Evolutionary conservation across 2,888 invertebrate genomes (phyloP).

Genomic region (Embidobia sp.): DNA sequence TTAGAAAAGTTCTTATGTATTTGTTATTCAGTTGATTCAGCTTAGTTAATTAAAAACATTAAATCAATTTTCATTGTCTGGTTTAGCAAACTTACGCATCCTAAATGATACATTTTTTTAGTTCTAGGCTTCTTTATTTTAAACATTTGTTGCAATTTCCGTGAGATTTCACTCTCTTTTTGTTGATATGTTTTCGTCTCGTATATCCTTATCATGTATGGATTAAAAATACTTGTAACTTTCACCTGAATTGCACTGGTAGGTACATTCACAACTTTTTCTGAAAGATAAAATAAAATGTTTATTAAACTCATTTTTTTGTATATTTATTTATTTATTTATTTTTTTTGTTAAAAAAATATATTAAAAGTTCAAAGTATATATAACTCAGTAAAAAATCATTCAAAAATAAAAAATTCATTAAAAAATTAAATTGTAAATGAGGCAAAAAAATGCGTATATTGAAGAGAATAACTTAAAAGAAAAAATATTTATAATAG

Average conservation of each 20-base stretch:
- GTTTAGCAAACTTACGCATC: constrained; percentile 34
- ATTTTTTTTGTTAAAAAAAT: no score
- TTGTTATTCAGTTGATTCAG: no score
- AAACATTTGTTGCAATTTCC: constrained; percentile 31
- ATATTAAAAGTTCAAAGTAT: no score
- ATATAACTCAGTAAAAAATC: no score
- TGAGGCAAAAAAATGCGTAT: no score
- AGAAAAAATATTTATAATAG: no score
- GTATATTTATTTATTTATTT: no score
- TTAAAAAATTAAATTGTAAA: no score
- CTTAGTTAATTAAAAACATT: background rate
- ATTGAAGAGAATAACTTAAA: no score
- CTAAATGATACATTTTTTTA: constrained; percentile 12
- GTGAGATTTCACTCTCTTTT: constrained; percentile 27
- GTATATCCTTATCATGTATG: constrained; percentile 70
- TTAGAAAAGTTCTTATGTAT: no score
- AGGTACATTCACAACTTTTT: background rate
- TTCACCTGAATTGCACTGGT: constrained; percentile 49
- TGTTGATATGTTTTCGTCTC: constrained; percentile 39
- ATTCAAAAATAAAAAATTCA: no score
- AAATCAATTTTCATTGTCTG: background rate
- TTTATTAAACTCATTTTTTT: no score
- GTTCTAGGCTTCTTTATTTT: constrained; percentile 15
- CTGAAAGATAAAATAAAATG: background rate
- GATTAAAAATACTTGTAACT: constrained; percentile 72